Percentiles rank a stretch among this genome's conserved stretches.
Evolutionary conservation across 2,888 invertebrate genomes (phyloP).

Genomic region (Polydrusus tereticollis): DNA sequence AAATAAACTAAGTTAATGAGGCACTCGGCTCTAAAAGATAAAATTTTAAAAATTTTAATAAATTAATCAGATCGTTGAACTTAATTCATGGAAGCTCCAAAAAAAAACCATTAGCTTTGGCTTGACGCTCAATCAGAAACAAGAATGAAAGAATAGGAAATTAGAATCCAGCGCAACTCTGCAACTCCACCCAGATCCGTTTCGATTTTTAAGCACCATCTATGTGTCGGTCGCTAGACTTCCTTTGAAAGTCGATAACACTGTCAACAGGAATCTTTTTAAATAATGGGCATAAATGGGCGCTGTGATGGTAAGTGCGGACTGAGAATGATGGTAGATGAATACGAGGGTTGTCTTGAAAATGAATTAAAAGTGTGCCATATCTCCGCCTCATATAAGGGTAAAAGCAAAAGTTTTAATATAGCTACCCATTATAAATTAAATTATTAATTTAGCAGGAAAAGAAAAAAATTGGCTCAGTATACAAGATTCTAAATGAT

Average conservation of each 20-base stretch:
- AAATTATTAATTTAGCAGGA: too few species aligned
- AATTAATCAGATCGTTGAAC: not conserved
- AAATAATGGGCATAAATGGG: slow-evolving; percentile 4
- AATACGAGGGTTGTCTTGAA: not conserved
- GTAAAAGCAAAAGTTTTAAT: not conserved
- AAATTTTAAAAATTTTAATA: not conserved
- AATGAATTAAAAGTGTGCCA: not conserved
- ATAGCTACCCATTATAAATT: too few species aligned
- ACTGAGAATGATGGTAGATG: not conserved
- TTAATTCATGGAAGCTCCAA: not conserved
- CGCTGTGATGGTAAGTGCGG: slow-evolving; percentile 1
- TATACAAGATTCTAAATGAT: too few species aligned
- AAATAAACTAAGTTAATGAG: not conserved
- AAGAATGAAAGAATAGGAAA: slow-evolving; percentile 12
- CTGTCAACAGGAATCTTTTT: not conserved
- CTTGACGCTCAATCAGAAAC: not conserved
- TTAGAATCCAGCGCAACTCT: not conserved
- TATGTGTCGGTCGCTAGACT: slow-evolving; percentile 7
- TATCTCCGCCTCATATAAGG: not conserved
- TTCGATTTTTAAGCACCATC: slow-evolving; percentile 26
- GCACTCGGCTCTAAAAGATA: not conserved
- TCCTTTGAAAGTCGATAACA: slow-evolving; percentile 8
- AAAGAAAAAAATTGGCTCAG: too few species aligned
- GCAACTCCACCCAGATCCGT: not conserved
- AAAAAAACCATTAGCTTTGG: not conserved